Evolutionary conservation across 1,140 invertebrate species (phyloP).

Genomic region (Drosophila nebulosa): DNA sequence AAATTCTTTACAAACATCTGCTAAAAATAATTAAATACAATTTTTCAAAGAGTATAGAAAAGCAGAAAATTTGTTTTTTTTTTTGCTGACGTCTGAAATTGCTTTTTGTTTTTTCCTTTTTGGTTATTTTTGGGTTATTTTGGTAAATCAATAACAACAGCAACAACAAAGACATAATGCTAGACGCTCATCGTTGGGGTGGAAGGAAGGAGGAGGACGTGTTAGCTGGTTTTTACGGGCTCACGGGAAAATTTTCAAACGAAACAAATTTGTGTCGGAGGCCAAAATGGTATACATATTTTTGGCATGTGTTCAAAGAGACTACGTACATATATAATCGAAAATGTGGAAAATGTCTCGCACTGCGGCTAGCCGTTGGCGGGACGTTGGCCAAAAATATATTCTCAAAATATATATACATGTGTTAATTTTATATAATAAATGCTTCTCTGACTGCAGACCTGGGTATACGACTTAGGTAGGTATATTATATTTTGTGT

Average conservation of each 20-base stretch:
- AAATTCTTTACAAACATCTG: not conserved
- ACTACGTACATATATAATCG: conserved; percentile 22
- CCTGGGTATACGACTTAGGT: conserved; percentile 14
- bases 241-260: conserved; percentile 40
- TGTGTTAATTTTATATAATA: conserved; percentile 27
- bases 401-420: conserved; percentile 30
- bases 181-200: conserved; percentile 3
- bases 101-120: not conserved
- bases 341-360: conserved; percentile 66
- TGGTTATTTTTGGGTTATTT: conserved; percentile 30
- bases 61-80: not conserved
- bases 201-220: not conserved
- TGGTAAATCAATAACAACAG: conserved; percentile 48
- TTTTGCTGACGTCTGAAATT: conserved; percentile 61
- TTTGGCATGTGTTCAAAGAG: conserved; percentile 57
- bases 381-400: conserved; percentile 48
- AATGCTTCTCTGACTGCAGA: too few relatives aligned
- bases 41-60: not conserved
- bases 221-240: conserved; percentile 10
- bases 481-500: not conserved
- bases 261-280: conserved; percentile 40
- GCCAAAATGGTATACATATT: conserved; percentile 50
- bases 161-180: conserved; percentile 29
- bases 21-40: not conserved
- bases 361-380: conserved; percentile 68